These are phyloP conservation scores for Cheilosia variabilis DNA, from an alignment of 2,888 invertebrate species.

Conservation along the genomic window DNA sequence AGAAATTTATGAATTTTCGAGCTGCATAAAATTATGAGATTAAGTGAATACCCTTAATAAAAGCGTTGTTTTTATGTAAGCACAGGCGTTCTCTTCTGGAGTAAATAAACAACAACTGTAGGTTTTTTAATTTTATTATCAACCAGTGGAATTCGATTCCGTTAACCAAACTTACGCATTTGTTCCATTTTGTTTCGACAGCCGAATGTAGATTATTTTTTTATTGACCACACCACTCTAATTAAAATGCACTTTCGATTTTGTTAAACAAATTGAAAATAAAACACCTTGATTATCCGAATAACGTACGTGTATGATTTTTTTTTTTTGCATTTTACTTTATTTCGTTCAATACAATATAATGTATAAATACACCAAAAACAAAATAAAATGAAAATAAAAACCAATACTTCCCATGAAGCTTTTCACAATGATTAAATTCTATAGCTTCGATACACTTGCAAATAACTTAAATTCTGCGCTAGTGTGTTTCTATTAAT, in stretches of 20 bases:
- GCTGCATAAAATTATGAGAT: too few species aligned
- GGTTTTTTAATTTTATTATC: too few species aligned
- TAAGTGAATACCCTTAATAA: too few species aligned
- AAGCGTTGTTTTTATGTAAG: too few species aligned
- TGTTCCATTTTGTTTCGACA: neutral
- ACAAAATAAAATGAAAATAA: constrained; percentile 28
- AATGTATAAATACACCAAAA: constrained; percentile 70
- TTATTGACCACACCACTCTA: neutral
- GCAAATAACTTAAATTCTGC: constrained; percentile 7
- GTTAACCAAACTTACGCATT: too few species aligned
- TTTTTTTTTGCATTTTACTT: constrained; percentile 65
- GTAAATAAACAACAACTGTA: too few species aligned
- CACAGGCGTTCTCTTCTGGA: neutral
- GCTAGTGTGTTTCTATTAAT: constrained; percentile 42
- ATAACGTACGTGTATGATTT: constrained; percentile 57
- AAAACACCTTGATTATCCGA: constrained; percentile 30
- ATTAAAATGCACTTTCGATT: neutral
- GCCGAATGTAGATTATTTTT: too few species aligned
- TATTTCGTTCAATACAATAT: constrained; percentile 62
- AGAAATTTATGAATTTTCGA: too few species aligned
- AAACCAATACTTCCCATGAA: constrained; percentile 37
- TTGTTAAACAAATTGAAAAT: neutral
- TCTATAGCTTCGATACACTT: constrained; percentile 28
- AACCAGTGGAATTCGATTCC: too few species aligned
- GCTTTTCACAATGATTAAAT: constrained; percentile 34